Base-by-base conservation (phyloP, 2,888 invertebrate species). In the Erebia aethiops region DNA sequence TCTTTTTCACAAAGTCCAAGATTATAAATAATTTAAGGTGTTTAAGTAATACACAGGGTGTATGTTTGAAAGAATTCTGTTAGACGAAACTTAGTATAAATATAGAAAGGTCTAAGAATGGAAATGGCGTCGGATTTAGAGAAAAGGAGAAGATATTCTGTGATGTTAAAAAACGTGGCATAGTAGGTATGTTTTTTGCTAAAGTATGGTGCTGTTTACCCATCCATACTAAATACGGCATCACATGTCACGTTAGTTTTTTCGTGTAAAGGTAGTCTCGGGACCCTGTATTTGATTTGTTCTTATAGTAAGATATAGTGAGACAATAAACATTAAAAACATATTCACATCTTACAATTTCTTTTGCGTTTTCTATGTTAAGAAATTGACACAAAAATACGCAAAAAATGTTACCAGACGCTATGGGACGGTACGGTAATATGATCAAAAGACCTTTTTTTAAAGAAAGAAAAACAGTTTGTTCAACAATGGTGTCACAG, bases 301-400 rank as follows among this genome's bases (percentile, higher is more conserved):
- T 46, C 18, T 46, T 62, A 21, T 21, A 49, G 14, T 62, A 62
- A 62, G 21, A 54, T 26, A 62, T 21, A 62, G 49, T 49, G 49
- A 49, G 62, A 62, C 62, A 62, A 62, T 62, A 62, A 62, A 61
- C 62, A 62, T 49, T 62, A 26, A 62, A 46, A 14, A 21, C n/a
- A n/a, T 62, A 49, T 49, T 13, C 18, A 5, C 10, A 8, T n/a
- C n/a, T n/a, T 16, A 16, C 35, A n/a, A 41, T 41, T 60, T 16
- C 1, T 60, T 58, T 58, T 58, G 21, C 0, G 14, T 16, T 21
- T 46, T 13, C 11, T 49, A 14, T 62, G 49, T 49, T 2, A 49
- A 62, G 46, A 62, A 13, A 62, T 62, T 41, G 60, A 43, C 41
- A 41, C 41, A 16, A 9, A 41, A 8, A 26, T 26, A 26, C 2